Evolutionary conservation across 1,140 invertebrate species (phyloP).

Genomic region (Drosophila hydei): DNA sequence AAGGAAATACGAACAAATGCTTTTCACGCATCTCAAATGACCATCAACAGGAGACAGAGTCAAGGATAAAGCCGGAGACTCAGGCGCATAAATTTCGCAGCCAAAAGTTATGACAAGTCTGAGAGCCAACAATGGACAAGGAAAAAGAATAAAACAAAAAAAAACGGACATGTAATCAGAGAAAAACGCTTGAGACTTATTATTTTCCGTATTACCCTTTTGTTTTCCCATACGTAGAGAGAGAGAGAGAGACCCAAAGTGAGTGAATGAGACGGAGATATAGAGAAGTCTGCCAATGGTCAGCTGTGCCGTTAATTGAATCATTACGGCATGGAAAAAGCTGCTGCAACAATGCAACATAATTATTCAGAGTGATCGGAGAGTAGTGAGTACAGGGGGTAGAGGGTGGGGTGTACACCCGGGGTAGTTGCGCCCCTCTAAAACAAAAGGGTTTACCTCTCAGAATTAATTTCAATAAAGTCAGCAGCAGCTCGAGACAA

Average conservation of each 20-base stretch:
- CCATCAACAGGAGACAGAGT: conserved; percentile 24
- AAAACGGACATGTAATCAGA: conserved; percentile 33
- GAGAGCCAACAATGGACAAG: conserved; percentile 29
- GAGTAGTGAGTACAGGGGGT: background rate
- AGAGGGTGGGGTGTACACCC: background rate
- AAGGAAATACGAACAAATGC: background rate
- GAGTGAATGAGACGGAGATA: too few species aligned
- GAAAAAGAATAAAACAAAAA: background rate
- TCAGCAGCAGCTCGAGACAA: conserved; percentile 32
- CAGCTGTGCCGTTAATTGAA: conserved; percentile 57
- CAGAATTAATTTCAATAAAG: conserved; percentile 52
- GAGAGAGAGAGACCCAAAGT: background rate
- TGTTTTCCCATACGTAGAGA: conserved; percentile 25
- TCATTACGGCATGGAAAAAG: conserved; percentile 36
- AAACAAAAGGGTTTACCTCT: conserved; percentile 46
- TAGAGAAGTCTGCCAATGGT: conserved; percentile 23
- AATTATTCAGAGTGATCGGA: conserved; percentile 52
- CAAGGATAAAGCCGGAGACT: conserved; percentile 13
- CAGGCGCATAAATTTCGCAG: conserved; percentile 43
- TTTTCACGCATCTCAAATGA: conserved; percentile 41
- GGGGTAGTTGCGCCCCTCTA: conserved; percentile 19
- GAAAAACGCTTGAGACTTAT: conserved; percentile 15
- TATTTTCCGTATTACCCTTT: conserved; percentile 25
- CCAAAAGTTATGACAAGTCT: conserved; percentile 53
- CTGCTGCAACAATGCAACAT: conserved; percentile 45